Evolutionary conservation across 1,140 invertebrate species (phyloP).

Genomic region (Drosophila repletoides): DNA sequence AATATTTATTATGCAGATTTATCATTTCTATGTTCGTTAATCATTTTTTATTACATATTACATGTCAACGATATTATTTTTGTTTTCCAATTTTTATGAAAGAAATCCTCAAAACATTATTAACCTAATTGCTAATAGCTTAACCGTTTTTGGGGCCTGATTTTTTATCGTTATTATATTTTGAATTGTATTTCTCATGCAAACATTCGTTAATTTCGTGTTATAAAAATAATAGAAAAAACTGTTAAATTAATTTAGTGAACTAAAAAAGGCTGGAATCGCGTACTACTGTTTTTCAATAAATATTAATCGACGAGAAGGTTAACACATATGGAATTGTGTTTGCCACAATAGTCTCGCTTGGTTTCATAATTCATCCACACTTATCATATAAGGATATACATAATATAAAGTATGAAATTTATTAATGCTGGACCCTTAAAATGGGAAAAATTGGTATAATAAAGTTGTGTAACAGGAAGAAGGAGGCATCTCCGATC

Average conservation of each 20-base stretch:
- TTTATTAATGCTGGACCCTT: neutral
- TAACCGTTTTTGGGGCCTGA: neutral
- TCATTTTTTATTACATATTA: slow-evolving; percentile 26
- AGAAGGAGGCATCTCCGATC: slow-evolving; percentile 4
- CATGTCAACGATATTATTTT: slow-evolving; percentile 22
- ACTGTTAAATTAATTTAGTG: too few relatives aligned
- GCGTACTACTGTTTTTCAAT: too few relatives aligned
- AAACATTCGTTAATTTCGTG: too few relatives aligned
- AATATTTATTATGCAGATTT: slow-evolving; percentile 46
- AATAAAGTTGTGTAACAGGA: slow-evolving; percentile 15
- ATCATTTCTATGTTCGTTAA: slow-evolving; percentile 26
- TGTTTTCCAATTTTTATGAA: neutral
- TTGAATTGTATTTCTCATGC: too few relatives aligned
- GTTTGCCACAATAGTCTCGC: too few relatives aligned
- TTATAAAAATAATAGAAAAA: too few relatives aligned
- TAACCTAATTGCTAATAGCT: slow-evolving; percentile 30
- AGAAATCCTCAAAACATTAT: slow-evolving; percentile 12
- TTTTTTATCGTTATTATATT: neutral
- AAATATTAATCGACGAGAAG: too few relatives aligned
- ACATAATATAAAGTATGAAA: neutral
- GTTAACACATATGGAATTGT: too few relatives aligned
- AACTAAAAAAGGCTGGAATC: too few relatives aligned
- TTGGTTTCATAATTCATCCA: too few relatives aligned
- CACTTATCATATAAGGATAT: neutral
- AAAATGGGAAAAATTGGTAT: slow-evolving; percentile 1